Evolutionary conservation across 2,113 vertebrate species (phyloP).

Genomic region (Dasypus novemcinctus): DNA sequence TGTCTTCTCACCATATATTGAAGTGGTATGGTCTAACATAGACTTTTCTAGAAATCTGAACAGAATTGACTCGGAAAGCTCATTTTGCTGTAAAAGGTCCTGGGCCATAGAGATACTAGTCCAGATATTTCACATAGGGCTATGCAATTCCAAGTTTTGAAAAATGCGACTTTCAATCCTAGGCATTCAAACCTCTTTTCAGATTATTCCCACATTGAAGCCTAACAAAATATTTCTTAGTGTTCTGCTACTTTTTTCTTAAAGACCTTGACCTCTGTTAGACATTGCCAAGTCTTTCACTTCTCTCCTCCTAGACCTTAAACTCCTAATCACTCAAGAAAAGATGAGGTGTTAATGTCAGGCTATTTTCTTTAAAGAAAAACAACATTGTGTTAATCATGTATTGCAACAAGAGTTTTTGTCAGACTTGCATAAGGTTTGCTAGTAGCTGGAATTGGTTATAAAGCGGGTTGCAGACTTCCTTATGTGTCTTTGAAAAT

Average conservation of each 20-base stretch:
- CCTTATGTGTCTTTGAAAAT: neutral
- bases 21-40: neutral
- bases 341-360: neutral
- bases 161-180: neutral
- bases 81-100: neutral
- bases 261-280: neutral
- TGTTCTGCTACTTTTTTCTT: neutral
- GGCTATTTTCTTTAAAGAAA: neutral
- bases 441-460: neutral
- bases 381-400: neutral
- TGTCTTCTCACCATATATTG: neutral
- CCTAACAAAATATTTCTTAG: neutral
- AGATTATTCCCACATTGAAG: constrained; percentile 2
- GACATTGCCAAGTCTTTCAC: neutral
- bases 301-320: neutral
- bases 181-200: constrained; percentile 9
- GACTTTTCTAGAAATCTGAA: neutral
- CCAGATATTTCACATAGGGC: neutral
- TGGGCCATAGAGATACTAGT: neutral
- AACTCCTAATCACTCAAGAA: neutral
- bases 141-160: neutral
- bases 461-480: neutral
- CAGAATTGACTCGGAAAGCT: neutral
- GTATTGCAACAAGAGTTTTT: neutral
- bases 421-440: neutral